Percentiles rank a stretch among this genome's conserved stretches.
These are phyloP conservation scores for Hemicrepidius hirtus DNA, from an alignment of 2,888 invertebrate genomes.

Conservation along the genomic window DNA sequence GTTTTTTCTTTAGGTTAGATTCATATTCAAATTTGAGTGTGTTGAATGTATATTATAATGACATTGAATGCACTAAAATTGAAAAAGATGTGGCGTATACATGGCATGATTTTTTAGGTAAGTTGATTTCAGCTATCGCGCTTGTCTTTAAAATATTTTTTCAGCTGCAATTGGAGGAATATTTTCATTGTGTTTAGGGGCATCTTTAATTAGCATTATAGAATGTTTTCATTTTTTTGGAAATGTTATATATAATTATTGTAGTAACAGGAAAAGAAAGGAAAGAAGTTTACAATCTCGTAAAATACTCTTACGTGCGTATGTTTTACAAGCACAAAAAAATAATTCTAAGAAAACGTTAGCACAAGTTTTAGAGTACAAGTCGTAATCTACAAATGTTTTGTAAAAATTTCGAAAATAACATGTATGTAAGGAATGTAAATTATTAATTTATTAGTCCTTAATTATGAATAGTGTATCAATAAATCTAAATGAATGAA, in stretches of 20 bases:
- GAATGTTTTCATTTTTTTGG: conserved; percentile 73
- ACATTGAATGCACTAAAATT: conserved; percentile 42
- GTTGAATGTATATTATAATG: conserved; percentile 48
- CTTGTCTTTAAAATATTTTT: conserved; percentile 29
- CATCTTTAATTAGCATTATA: conserved; percentile 77
- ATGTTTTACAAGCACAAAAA: too few species aligned
- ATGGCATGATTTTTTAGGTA: conserved; percentile 57
- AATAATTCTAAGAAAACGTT: too few species aligned
- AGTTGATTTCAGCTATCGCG: neutral
- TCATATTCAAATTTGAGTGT: conserved; percentile 34
- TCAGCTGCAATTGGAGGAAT: conserved; percentile 79
- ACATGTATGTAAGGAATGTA: too few species aligned
- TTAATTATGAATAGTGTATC: too few species aligned
- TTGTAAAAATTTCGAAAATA: too few species aligned
- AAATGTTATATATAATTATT: neutral
- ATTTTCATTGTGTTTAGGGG: conserved; percentile 78
- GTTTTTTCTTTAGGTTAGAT: neutral
- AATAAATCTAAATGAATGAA: too few species aligned
- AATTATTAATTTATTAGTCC: too few species aligned
- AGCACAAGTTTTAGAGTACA: too few species aligned
- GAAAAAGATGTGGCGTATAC: conserved; percentile 50
- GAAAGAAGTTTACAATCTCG: too few species aligned
- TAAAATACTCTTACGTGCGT: too few species aligned
- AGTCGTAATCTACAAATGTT: too few species aligned
- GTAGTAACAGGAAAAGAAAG: too few species aligned